Evolutionary conservation across 1,140 invertebrate genomes (phyloP).

Genomic region (Drosophila miranda): DNA sequence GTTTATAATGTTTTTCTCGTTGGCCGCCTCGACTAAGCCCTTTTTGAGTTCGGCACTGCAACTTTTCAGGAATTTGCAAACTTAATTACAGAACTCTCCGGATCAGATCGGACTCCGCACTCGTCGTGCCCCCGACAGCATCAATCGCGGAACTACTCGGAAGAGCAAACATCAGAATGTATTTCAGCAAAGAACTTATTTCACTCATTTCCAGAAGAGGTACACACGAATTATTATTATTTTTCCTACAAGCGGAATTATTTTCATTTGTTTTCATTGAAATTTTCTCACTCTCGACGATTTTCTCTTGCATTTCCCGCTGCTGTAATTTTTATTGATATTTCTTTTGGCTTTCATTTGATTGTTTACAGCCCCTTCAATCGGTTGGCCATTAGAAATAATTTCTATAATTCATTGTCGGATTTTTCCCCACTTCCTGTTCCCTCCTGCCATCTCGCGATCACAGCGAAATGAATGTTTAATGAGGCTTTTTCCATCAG

Average conservation of each 20-base stretch:
- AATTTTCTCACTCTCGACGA: slow-evolving; percentile 9
- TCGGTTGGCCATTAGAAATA: slow-evolving; percentile 26
- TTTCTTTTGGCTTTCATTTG: slow-evolving; percentile 6
- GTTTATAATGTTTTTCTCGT: slow-evolving; percentile 60
- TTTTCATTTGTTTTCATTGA: slow-evolving; percentile 42
- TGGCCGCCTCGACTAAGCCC: slow-evolving; percentile 32
- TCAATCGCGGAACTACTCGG: too few relatives aligned
- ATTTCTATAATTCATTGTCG: slow-evolving; percentile 10
- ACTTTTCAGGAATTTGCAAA: slow-evolving; percentile 31
- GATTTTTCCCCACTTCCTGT: background rate
- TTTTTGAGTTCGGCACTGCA: slow-evolving; percentile 31
- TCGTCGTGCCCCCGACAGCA: too few relatives aligned
- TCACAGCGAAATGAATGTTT: slow-evolving; percentile 47
- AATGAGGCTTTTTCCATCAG: slow-evolving; percentile 20
- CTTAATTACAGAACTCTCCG: slow-evolving; percentile 24
- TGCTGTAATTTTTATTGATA: slow-evolving; percentile 25
- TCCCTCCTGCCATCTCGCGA: slow-evolving; percentile 3
- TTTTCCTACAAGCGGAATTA: slow-evolving; percentile 17
- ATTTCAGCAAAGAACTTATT: background rate
- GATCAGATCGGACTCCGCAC: too few relatives aligned
- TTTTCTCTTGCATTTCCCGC: slow-evolving; percentile 17
- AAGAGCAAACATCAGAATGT: too few relatives aligned
- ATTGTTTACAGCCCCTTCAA: slow-evolving; percentile 32
- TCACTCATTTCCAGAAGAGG: slow-evolving; percentile 15
- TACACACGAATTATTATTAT: background rate